Percentiles rank a stretch among this genome's conserved stretches.
Conservation (phyloP, 2,797 vertebrate species). For the Artibeus jamaicensis region DNA sequence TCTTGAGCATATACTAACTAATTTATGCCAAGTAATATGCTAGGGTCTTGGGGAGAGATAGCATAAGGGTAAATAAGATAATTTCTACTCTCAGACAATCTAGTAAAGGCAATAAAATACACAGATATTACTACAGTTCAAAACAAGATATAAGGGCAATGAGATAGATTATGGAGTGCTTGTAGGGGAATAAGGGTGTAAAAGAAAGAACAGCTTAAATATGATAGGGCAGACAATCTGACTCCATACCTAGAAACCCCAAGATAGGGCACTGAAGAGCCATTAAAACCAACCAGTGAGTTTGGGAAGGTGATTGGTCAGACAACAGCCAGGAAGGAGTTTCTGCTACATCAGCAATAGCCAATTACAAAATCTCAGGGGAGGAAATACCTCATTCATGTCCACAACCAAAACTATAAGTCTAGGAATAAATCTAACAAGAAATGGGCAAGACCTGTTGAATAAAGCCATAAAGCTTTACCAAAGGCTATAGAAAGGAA, state of each 20-base stretch:
- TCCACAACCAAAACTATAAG: conserved; percentile 42
- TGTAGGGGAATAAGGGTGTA: not conserved
- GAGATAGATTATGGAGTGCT: conserved; percentile 37
- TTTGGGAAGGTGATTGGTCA: not conserved
- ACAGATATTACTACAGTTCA: conserved; percentile 37
- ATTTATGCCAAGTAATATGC: conserved; percentile 7
- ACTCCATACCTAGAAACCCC: conserved; percentile 2
- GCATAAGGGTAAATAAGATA: conserved; percentile 52
- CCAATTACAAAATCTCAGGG: conserved; percentile 41
- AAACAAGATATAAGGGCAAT: conserved; percentile 49
- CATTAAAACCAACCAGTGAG: conserved; percentile 16
- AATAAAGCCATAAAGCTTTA: conserved; percentile 43
- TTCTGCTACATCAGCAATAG: not conserved
- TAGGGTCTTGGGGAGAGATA: not conserved
- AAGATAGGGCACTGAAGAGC: not conserved
- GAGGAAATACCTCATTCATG: conserved; percentile 15
- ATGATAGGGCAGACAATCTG: conserved; percentile 5
- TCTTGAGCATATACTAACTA: conserved; percentile 20
- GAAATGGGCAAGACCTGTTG: conserved; percentile 1
- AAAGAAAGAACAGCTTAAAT: conserved; percentile 19
- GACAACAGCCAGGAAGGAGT: not conserved
- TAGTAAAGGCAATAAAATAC: conserved; percentile 52
- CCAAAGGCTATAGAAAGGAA: conserved; percentile 25
- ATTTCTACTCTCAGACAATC: conserved; percentile 43
- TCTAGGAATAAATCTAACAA: conserved; percentile 24